phyloP scores from a whole-genome alignment of 2,888 invertebrate genomes.

The Acrocera orbiculus region DNA sequence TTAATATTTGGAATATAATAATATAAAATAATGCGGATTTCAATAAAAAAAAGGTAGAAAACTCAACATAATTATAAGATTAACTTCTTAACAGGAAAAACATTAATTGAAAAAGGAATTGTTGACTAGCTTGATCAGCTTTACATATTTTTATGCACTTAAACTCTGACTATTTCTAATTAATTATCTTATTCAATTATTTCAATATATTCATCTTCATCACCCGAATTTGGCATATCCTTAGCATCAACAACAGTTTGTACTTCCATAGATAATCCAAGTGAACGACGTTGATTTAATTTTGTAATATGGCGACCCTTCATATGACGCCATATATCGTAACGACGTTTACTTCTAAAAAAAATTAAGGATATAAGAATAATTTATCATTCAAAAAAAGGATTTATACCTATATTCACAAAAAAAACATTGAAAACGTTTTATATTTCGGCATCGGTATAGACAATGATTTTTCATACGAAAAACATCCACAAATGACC shows the following conservation, averaged over 20 bases:
- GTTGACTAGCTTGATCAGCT: background rate
- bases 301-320: constrained; percentile 9
- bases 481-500: constrained; percentile 6
- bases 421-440: constrained; percentile 12
- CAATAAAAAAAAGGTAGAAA: too few species aligned
- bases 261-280: constrained; percentile 9
- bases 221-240: constrained; percentile 6
- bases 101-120: background rate
- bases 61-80: too few species aligned
- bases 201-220: constrained; percentile 6
- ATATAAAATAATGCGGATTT: too few species aligned
- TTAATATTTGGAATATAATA: too few species aligned
- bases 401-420: constrained; percentile 12
- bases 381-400: too few species aligned
- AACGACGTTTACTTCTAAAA: constrained; percentile 10
- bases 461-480: constrained; percentile 10
- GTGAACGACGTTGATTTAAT: constrained; percentile 1
- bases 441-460: constrained; percentile 10
- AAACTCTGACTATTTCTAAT: background rate
- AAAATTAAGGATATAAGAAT: too few species aligned
- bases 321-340: constrained; percentile 12
- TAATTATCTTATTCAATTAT: constrained; percentile 6
- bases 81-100: background rate
- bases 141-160: background rate
- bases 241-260: constrained; percentile 8